These are phyloP conservation scores for Latrodectus hesperus DNA, from an alignment of 2,888 invertebrate species.

Conservation along the genomic window DNA sequence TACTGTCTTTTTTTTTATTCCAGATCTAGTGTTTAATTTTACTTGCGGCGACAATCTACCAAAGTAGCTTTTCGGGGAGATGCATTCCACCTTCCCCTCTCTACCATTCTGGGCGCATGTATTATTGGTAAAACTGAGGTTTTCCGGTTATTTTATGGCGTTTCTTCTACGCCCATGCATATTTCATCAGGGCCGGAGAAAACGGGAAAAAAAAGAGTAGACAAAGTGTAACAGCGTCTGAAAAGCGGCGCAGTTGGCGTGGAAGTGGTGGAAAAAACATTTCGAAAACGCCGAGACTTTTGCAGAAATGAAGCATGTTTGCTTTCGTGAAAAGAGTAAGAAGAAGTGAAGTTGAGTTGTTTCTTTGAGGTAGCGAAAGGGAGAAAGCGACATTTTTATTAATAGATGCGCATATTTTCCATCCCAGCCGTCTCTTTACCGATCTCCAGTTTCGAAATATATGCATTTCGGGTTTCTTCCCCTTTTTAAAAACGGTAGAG, in stretches of 20 bases:
- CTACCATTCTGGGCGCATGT: constrained; percentile 9
- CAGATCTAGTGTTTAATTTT: constrained; percentile 60
- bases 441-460: not conserved
- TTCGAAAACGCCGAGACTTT: constrained; percentile 6
- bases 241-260: not conserved
- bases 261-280: constrained; percentile 42
- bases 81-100: not conserved
- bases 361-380: constrained; percentile 22
- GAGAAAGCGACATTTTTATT: constrained; percentile 27
- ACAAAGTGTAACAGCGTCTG: not conserved
- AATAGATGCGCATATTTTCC: constrained; percentile 62
- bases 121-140: constrained; percentile 45
- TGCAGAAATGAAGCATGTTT: constrained; percentile 2
- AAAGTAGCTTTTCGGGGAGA: constrained; percentile 25
- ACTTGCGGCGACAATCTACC: constrained; percentile 64
- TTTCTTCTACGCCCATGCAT: constrained; percentile 44
- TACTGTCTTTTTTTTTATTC: constrained; percentile 1
- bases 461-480: too few species aligned
- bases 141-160: constrained; percentile 44
- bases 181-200: constrained; percentile 48
- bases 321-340: not conserved
- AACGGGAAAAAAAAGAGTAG: not conserved
- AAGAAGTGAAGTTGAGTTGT: constrained; percentile 14
- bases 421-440: constrained; percentile 1
- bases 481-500: too few species aligned